These are phyloP conservation scores for Acanthococcus lagerstroemiae DNA, from an alignment of 2,888 invertebrate species.

Conservation along the genomic window DNA sequence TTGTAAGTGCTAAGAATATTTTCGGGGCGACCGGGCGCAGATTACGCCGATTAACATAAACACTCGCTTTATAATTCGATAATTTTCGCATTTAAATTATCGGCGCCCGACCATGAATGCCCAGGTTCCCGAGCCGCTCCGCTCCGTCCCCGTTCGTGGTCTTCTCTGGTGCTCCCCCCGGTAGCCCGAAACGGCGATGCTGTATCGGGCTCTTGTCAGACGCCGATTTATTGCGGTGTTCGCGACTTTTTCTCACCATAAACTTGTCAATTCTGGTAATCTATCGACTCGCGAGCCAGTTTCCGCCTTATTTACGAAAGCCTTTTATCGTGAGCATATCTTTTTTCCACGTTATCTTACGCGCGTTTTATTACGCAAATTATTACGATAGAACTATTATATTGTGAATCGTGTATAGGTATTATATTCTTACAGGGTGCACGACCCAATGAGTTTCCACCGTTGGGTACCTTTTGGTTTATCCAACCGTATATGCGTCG, in stretches of 20 bases:
- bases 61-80: constrained; percentile 30
- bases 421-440: too few relatives aligned
- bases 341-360: too few relatives aligned
- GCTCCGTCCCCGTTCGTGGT: background rate
- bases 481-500: too few relatives aligned
- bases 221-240: constrained; percentile 21
- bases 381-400: too few relatives aligned
- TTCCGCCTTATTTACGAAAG: background rate
- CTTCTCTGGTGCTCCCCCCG: background rate
- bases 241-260: constrained; percentile 20
- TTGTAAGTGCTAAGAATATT: constrained; percentile 13
- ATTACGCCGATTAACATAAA: constrained; percentile 27
- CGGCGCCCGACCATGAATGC: constrained; percentile 9
- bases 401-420: too few relatives aligned
- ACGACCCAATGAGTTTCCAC: too few relatives aligned
- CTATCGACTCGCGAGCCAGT: background rate
- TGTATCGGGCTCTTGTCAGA: constrained; percentile 19
- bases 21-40: background rate
- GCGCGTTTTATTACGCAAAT: too few relatives aligned
- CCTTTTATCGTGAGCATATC: too few relatives aligned
- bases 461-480: too few relatives aligned
- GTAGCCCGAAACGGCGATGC: constrained; percentile 6
- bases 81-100: constrained; percentile 30
- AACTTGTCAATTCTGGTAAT: constrained; percentile 25
- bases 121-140: background rate